Conservation (phyloP, 1,140 invertebrate species). For the Pachyrhynchus sulphureomaculatus region DNA sequence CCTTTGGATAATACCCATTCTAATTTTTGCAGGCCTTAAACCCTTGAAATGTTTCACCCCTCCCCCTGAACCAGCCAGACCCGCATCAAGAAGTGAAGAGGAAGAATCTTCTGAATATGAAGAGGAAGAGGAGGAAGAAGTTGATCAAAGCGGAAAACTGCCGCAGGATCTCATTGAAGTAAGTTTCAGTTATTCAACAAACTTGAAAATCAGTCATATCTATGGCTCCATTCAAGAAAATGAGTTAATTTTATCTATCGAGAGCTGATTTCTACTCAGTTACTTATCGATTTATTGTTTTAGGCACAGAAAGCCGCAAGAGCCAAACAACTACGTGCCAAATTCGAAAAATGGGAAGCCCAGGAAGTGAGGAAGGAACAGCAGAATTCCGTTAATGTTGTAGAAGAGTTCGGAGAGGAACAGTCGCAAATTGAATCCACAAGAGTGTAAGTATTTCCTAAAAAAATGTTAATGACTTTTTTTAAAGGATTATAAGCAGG, state of each 20-base stretch:
- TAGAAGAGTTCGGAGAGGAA: conserved; percentile 59
- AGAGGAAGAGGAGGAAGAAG: conserved; percentile 59
- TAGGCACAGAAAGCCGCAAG: conserved; percentile 77
- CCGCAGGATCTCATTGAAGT: conserved; percentile 43
- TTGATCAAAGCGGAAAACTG: conserved; percentile 53
- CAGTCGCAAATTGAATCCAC: conserved; percentile 70
- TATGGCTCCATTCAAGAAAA: too few species aligned
- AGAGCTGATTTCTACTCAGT: too few species aligned
- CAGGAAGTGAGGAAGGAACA: conserved; percentile 62
- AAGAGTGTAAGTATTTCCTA: conserved; percentile 49
- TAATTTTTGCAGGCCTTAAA: conserved; percentile 64
- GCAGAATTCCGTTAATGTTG: conserved; percentile 47
- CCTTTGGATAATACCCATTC: too few species aligned
- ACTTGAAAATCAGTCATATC: too few species aligned
- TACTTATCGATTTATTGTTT: conserved; percentile 47
- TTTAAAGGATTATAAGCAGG: too few species aligned
- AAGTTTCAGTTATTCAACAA: background rate
- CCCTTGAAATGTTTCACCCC: conserved; percentile 73
- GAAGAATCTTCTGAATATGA: conserved; percentile 54
- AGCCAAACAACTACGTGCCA: conserved; percentile 83
- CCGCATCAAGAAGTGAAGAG: conserved; percentile 55
- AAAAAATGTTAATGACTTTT: conserved; percentile 12
- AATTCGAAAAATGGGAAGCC: conserved; percentile 89
- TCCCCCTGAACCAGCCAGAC: conserved; percentile 67
- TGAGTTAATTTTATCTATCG: too few species aligned